Base-by-base conservation (phyloP, 2,113 vertebrate species). In the Tyrannus savana region DNA sequence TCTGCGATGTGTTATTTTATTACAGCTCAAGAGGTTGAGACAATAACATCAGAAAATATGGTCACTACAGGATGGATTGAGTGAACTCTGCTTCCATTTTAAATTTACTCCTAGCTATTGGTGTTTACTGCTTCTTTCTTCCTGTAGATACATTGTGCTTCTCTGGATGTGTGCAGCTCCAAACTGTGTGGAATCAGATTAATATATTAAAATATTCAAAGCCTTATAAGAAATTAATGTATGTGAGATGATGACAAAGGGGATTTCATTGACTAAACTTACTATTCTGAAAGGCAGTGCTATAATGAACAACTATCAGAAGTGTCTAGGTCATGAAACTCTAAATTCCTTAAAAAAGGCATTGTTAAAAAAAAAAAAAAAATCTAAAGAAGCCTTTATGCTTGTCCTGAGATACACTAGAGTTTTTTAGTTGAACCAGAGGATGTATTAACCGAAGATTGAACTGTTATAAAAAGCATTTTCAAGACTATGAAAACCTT, bases 61-160 rank as follows among this genome's bases (percentile, higher is more conserved):
- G 47, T 66, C 56, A 87, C 19, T 64, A n/a, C 9, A 66, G 33
- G 23, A n/a, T 21, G n/a, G 8, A 58, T 25, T 78, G 28, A 47
- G 2, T 3, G 1, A 68, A 68, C 8, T 84, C 23, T 74, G 10
- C 5, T 78, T 83, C 7, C 22, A 4, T 60, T 90, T 86, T 23
- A 37, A 72, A 55, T 80, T 72, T 68, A 30, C 18, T 69, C 18
- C 9, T 23, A 1, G 15, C 55, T 27, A 18, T 33, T 72, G 79
- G 12, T 52, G 35, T 30, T 66, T 79, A 46, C 22, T 55, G 33
- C 15, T 74, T 35, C 10, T 74, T 86, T 86, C 60, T 84, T 24
- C 53, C n/a, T 63, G 37, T 49, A 31, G 50, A 41, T 10, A 14
- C 0, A 0, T n/a, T n/a, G 12, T 41, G 12, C 12, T 59, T 90